Conservation (phyloP, 2,888 invertebrate species). For the Leptopilina drosophilae region DNA sequence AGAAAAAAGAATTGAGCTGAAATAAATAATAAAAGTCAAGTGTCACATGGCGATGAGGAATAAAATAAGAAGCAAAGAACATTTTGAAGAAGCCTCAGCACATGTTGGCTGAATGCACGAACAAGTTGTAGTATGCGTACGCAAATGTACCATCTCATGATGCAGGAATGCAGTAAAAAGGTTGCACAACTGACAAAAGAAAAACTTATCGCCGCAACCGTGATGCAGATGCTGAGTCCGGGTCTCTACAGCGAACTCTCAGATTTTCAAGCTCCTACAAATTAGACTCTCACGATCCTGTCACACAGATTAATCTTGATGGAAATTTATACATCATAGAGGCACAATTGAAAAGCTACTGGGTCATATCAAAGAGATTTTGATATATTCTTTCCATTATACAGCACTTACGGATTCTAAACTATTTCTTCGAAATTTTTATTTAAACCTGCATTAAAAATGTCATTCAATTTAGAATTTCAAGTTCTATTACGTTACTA, state of each 20-base stretch:
- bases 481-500: too few relatives aligned
- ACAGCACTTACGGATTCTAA: too few relatives aligned
- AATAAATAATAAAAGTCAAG: slow-evolving; percentile 37
- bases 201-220: slow-evolving; percentile 63
- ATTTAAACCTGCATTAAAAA: too few relatives aligned
- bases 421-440: too few relatives aligned
- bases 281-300: slow-evolving; percentile 33
- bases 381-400: too few relatives aligned
- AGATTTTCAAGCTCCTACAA: slow-evolving; percentile 24
- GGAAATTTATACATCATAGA: slow-evolving; percentile 12
- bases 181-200: slow-evolving; percentile 59
- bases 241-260: neutral
- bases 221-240: slow-evolving; percentile 63
- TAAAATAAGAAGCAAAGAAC: slow-evolving; percentile 45
- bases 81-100: slow-evolving; percentile 56
- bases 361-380: too few relatives aligned
- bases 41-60: slow-evolving; percentile 35
- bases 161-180: slow-evolving; percentile 71
- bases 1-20: slow-evolving; percentile 13
- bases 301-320: slow-evolving; percentile 27
- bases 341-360: too few relatives aligned
- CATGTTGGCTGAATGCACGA: slow-evolving; percentile 55
- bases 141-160: slow-evolving; percentile 68
- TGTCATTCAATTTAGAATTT: too few relatives aligned
- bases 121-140: slow-evolving; percentile 61